A percentile compares a stretch with the other conserved stretches of the same genome.
phyloP scores from a whole-genome alignment of 2,113 vertebrate species.

The Sander vitreus region DNA sequence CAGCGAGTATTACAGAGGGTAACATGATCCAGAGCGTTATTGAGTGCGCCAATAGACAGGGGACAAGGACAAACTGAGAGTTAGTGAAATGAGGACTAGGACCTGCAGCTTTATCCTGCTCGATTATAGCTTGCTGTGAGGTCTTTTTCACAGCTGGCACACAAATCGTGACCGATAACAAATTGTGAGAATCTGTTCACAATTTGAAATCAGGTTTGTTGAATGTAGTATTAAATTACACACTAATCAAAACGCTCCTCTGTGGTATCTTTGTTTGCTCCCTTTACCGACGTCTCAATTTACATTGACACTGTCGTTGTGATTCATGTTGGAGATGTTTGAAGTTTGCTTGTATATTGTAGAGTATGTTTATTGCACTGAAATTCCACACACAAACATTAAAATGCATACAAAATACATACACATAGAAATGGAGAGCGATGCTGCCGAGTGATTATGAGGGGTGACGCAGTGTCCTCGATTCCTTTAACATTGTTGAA shows the following conservation, averaged over 20 bases:
- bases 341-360: slow-evolving; percentile 15
- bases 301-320: slow-evolving; percentile 10
- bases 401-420: slow-evolving; percentile 22
- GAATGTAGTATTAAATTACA: slow-evolving; percentile 20
- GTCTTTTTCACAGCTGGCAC: slow-evolving; percentile 38
- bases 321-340: slow-evolving; percentile 28
- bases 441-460: slow-evolving; percentile 67
- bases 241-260: slow-evolving; percentile 7
- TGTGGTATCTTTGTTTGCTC: slow-evolving; percentile 16
- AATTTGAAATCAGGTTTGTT: slow-evolving; percentile 33
- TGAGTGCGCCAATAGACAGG: slow-evolving; percentile 66
- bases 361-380: slow-evolving; percentile 18
- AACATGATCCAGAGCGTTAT: slow-evolving; percentile 73
- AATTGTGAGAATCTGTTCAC: slow-evolving; percentile 6
- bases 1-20: slow-evolving; percentile 73
- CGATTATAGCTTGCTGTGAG: slow-evolving; percentile 11
- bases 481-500: slow-evolving; percentile 76
- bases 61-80: slow-evolving; percentile 73
- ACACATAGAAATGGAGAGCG: slow-evolving; percentile 42
- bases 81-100: slow-evolving; percentile 37
- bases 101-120: slow-evolving; percentile 42
- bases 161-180: slow-evolving; percentile 25
- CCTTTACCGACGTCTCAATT: slow-evolving; percentile 5
- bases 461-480: slow-evolving; percentile 76
- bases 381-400: slow-evolving; percentile 5